Base-by-base conservation (phyloP, 2,797 vertebrate genomes). In the Macrochelys suwanniensis region DNA sequence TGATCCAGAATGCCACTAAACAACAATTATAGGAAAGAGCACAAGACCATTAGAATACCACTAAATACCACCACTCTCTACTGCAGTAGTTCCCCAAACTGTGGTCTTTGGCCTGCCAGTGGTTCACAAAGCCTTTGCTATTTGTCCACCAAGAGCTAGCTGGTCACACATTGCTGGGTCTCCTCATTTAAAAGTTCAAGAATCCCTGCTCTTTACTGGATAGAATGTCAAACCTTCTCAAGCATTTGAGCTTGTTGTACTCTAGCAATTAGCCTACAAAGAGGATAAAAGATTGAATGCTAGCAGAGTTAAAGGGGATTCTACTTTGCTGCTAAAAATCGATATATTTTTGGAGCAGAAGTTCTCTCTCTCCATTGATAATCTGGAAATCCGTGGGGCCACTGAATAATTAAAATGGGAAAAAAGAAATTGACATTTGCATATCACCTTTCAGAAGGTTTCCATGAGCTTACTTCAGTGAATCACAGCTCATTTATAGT, bases 401-500 rank as follows among this genome's bases (percentile, higher is more conserved):
- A 28, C 45, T 53, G 21, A 93, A 80, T 13, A 74, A 31, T 57
- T 65, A 37, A 11, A 89, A 4, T 71, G 33, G 25, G n/a, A 26
- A 82, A 21, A 33, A 89, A 28, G 88, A 56, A 87, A 57, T 2
- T 57, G 57, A 50, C 45, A 82, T 88, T 92, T 84, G 3, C 47
- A 23, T 31, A 21, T 65, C 50, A 59, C 6, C 45, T 90, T 94
- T 21, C 51, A 1, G 0, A 95, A 89, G 1, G 82, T 88, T 83
- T 89, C 68, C 81, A 23, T 80, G 19, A 2, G 0, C 33, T 7
- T 31, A 17, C 93, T 90, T 89, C 74, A 68, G 59, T 89, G 54
- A 86, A 84, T 88, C 86, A 31, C 3, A n/a, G 10, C 5, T 90
- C 90, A 74, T 88, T 92, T 92, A 79, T n/a, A 37, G 17, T 19